Base-by-base conservation (phyloP, 2,888 invertebrate genomes). In the Epiblema foenella region DNA sequence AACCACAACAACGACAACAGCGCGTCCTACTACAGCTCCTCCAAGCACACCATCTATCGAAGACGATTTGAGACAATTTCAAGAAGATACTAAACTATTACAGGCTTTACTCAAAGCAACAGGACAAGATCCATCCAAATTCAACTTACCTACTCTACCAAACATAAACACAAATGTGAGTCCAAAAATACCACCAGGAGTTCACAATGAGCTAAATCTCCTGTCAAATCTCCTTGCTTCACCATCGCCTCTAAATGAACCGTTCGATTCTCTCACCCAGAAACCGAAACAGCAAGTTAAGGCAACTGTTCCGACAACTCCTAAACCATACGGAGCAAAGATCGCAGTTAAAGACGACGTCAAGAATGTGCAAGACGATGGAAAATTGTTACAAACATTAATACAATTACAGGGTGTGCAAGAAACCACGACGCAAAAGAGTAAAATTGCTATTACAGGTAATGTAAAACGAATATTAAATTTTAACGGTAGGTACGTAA, bases 101-200 rank as follows among this genome's bases (percentile, higher is more conserved):
- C 87, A 94, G 84, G 93, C 92, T 51, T 83, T 93, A 54, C 81
- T 93, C 72, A 91, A 93, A 78, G 92, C 92, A 7, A 93, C 91
- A 5, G 91, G 91, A 73, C 90, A 93, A 83, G 90, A 93, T 74
- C 92, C 93, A 68, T 88, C 93, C 5, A 85, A 90, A 81, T 88
- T 91, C 75, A 91, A 93, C 77, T 84, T 93, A 78, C 93, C 93
- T 10, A 88, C 89, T 79, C 80, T 91, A 72, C 82, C 88, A 18
- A 82, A 79, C 75, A 77, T 86, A 73, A 84, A 76, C 52, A 81
- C 88, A 78, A 85, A 86, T 74, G 88, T 88, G 87, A 92, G 91
- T 89, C 77, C 81, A 63, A 82, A 83, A 66, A 70, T 80, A 71
- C 77, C 82, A 72, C 78, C 81, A 72, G 77, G 75, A 77, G 78